These are phyloP conservation scores for Aphodius granarius DNA, from an alignment of 2,888 invertebrate genomes.

Conservation along the genomic window DNA sequence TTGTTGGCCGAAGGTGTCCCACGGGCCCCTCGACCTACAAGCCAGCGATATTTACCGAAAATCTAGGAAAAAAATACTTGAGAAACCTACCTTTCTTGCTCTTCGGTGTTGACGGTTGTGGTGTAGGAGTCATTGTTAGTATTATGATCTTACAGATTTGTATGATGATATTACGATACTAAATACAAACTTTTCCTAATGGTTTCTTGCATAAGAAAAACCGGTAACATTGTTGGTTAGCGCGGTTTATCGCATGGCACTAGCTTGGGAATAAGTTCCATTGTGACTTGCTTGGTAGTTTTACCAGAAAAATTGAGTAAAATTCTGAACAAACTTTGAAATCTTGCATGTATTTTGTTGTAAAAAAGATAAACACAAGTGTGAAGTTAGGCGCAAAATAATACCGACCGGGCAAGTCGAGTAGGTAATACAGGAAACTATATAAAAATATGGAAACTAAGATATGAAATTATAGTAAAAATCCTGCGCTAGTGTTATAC, in stretches of 20 bases:
- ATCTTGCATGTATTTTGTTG: not conserved
- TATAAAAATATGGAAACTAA: too few relatives aligned
- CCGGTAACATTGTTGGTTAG: not conserved
- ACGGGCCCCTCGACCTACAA: conserved; percentile 16
- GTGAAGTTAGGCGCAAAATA: too few relatives aligned
- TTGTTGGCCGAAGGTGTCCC: conserved; percentile 18
- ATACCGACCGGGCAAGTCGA: too few relatives aligned
- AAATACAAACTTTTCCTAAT: too few relatives aligned
- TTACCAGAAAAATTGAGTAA: not conserved
- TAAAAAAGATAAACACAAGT: too few relatives aligned
- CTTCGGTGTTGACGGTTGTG: conserved; percentile 61
- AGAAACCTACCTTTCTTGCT: conserved; percentile 60
- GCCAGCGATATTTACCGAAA: not conserved
- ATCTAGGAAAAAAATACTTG: not conserved
- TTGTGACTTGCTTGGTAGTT: not conserved
- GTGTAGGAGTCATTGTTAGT: conserved; percentile 69
- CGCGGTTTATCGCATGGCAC: not conserved
- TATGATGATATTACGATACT: conserved; percentile 82
- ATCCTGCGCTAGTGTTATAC: too few relatives aligned
- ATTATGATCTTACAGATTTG: conserved; percentile 84
- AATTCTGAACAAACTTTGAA: not conserved
- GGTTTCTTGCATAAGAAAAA: not conserved
- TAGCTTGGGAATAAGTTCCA: not conserved
- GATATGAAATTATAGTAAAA: too few relatives aligned
- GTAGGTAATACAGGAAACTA: too few relatives aligned